These are phyloP conservation scores for Electrona antarctica DNA, from an alignment of 2,113 vertebrate genomes.

Conservation along the genomic window DNA sequence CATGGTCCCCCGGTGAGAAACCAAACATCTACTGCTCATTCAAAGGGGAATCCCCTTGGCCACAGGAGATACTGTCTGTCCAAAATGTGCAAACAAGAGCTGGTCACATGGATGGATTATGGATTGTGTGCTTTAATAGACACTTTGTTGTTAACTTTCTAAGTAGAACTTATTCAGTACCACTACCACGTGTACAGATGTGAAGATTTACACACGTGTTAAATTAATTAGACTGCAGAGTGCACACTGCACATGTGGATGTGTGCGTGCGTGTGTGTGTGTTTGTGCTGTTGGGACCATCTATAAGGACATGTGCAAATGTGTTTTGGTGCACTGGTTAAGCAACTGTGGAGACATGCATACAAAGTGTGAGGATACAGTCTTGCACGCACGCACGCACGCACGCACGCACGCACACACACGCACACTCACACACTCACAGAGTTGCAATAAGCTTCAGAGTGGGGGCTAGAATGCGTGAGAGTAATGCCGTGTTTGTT, in stretches of 20 bases:
- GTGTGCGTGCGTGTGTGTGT: not conserved
- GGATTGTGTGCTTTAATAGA: no score
- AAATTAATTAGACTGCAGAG: not conserved
- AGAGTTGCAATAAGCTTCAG: not conserved
- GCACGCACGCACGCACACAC: not conserved
- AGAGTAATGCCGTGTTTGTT: slow-evolving; percentile 57
- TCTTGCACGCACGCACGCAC: not conserved
- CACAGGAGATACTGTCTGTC: no score
- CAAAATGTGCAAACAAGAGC: no score
- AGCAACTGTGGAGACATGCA: not conserved
- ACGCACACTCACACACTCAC: slow-evolving; percentile 16
- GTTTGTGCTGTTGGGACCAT: not conserved
- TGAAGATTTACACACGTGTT: not conserved
- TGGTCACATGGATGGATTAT: no score
- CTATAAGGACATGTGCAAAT: no score
- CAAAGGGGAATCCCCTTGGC: no score
- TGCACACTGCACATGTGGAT: not conserved
- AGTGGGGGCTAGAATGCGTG: slow-evolving; percentile 35
- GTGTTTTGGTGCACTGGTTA: no score
- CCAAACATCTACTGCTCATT: no score
- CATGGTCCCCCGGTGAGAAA: no score
- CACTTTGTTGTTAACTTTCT: no score
- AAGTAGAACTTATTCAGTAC: no score
- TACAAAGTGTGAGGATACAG: not conserved
- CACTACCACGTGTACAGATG: no score